Conservation (phyloP, 2,888 invertebrate genomes). For the Hoplodrina blanda region DNA sequence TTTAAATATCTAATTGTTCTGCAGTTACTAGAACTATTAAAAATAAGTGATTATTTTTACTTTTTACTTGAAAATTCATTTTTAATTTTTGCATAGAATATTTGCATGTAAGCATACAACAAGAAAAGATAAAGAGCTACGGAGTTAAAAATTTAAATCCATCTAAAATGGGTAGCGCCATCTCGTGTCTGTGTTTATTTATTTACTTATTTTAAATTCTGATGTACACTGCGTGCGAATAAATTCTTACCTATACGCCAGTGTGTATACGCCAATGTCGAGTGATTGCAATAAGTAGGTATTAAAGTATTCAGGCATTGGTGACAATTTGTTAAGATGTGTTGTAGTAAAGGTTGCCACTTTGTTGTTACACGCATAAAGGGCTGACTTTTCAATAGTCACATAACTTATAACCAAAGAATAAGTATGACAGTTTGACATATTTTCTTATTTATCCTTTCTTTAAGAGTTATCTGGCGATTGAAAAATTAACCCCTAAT, state of each 20-base stretch:
- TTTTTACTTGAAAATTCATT: not conserved
- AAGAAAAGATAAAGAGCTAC: conserved; percentile 35
- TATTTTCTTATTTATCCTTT: no score
- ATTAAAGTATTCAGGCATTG: conserved; percentile 28
- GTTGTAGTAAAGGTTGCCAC: conserved; percentile 22
- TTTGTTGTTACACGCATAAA: no score
- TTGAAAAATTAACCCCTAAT: no score
- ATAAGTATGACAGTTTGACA: no score
- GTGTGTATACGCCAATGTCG: conserved; percentile 12
- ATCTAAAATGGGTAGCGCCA: conserved; percentile 52
- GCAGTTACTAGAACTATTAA: not conserved
- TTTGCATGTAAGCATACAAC: conserved; percentile 23
- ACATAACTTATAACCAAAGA: no score
- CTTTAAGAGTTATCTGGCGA: no score
- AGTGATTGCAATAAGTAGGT: conserved; percentile 27
- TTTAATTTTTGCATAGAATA: conserved; percentile 8
- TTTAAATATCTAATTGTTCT: conserved; percentile 7
- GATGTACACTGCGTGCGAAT: conserved; percentile 37
- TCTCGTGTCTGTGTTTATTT: conserved; percentile 48
- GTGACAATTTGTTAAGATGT: conserved; percentile 33
- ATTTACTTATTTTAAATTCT: conserved; percentile 59
- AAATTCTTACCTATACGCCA: conserved; percentile 38
- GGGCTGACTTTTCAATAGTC: no score
- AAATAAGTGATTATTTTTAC: not conserved
- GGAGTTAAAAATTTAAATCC: conserved; percentile 52